Evolutionary conservation across 1,140 invertebrate species (phyloP).

Genomic region (Camponotus floridanus): DNA sequence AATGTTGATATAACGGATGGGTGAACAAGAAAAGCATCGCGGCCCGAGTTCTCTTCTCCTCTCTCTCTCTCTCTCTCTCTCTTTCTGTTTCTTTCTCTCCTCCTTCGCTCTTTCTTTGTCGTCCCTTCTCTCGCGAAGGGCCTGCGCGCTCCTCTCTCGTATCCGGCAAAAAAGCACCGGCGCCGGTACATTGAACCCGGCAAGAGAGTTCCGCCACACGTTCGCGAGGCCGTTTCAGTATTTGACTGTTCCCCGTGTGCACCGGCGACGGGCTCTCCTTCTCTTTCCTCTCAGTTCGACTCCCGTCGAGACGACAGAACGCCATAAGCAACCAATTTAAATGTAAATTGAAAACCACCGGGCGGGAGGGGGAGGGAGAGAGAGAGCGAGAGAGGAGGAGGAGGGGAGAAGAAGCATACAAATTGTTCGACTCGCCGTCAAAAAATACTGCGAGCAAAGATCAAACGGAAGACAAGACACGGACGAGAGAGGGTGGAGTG

Average conservation of each 20-base stretch:
- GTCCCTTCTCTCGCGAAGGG: background rate
- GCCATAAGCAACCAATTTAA: slow-evolving; percentile 87
- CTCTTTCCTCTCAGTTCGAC: slow-evolving; percentile 76
- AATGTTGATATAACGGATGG: slow-evolving; percentile 72
- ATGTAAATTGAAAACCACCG: slow-evolving; percentile 87
- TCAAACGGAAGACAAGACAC: slow-evolving; percentile 84
- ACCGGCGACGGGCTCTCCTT: slow-evolving; percentile 31
- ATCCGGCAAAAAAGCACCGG: slow-evolving; percentile 61
- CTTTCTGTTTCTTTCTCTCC: background rate
- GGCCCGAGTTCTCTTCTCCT: slow-evolving; percentile 4
- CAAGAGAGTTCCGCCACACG: slow-evolving; percentile 66
- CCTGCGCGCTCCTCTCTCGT: slow-evolving; percentile 49
- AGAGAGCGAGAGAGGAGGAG: slow-evolving; percentile 52
- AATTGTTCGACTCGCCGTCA: slow-evolving; percentile 86
- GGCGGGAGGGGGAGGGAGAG: slow-evolving; percentile 41
- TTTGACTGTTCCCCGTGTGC: slow-evolving; percentile 74
- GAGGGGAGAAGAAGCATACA: slow-evolving; percentile 79
- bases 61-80: background rate
- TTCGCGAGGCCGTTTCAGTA: slow-evolving; percentile 72
- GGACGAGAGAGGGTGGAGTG: slow-evolving; percentile 77
- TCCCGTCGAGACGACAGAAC: slow-evolving; percentile 86
- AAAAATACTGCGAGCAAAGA: slow-evolving; percentile 86
- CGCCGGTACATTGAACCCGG: slow-evolving; percentile 71
- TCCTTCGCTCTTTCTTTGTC: background rate
- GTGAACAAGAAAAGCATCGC: slow-evolving; percentile 73